Conservation (phyloP, 2,888 invertebrate species). For the Chesias legatella region DNA sequence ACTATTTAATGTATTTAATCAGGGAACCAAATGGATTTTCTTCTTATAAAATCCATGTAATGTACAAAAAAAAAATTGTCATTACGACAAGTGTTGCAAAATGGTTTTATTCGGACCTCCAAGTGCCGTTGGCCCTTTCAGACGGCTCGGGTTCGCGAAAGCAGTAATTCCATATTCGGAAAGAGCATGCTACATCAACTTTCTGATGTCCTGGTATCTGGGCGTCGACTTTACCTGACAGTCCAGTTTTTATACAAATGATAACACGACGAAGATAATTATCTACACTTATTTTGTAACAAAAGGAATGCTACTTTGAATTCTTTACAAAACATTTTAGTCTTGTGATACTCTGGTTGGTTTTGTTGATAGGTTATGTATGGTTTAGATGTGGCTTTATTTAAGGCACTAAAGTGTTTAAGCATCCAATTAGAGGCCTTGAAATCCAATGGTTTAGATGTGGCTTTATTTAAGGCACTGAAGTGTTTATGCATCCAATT, state of each 20-base stretch:
- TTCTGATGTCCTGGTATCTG: slow-evolving; percentile 58
- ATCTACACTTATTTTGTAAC: slow-evolving; percentile 16
- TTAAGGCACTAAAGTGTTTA: too few species aligned
- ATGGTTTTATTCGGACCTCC: slow-evolving; percentile 6
- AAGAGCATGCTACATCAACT: slow-evolving; percentile 38
- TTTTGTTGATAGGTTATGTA: too few species aligned
- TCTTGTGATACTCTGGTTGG: not conserved
- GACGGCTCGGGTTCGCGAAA: slow-evolving; percentile 46
- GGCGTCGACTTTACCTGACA: slow-evolving; percentile 18
- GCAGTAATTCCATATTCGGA: slow-evolving; percentile 50
- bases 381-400: too few species aligned
- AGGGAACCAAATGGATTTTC: too few species aligned
- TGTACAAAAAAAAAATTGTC: not conserved
- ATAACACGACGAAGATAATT: slow-evolving; percentile 10
- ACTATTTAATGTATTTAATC: too few species aligned
- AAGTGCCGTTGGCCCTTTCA: slow-evolving; percentile 30
- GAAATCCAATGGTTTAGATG: too few species aligned
- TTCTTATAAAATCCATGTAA: too few species aligned
- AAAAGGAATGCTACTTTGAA: slow-evolving; percentile 13
- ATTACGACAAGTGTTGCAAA: too few species aligned
- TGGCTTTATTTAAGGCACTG: too few species aligned
- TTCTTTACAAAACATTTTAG: too few species aligned
- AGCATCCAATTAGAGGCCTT: too few species aligned
- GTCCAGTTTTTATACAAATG: slow-evolving; percentile 21
- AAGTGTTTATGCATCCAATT: too few species aligned